Evolutionary conservation across 2,888 invertebrate genomes (phyloP).

Genomic region (Synanthedon andrenaeformis): DNA sequence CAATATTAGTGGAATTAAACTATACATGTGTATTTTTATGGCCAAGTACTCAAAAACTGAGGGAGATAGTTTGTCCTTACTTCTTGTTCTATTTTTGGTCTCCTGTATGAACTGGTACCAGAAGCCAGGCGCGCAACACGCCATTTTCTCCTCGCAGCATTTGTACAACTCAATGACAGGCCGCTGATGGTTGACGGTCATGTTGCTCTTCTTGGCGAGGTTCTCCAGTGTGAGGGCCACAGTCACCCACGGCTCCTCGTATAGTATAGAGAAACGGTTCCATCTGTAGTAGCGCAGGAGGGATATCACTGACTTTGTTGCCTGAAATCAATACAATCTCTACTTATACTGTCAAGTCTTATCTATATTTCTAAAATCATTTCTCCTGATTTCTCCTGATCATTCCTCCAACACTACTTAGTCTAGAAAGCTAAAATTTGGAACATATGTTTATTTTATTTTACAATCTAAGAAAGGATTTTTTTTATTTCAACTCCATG

Average conservation of each 20-base stretch:
- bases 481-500: too few species aligned
- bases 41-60: too few species aligned
- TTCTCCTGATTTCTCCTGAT: too few species aligned
- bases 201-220: slow-evolving; percentile 80
- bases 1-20: too few species aligned
- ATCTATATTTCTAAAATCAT: too few species aligned
- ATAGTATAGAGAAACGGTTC: slow-evolving; percentile 92
- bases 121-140: slow-evolving; percentile 82
- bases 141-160: slow-evolving; percentile 81
- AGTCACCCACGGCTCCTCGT: slow-evolving; percentile 83
- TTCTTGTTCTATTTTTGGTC: slow-evolving; percentile 87
- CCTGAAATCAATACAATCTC: slow-evolving; percentile 66
- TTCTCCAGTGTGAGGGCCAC: slow-evolving; percentile 85
- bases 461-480: too few species aligned
- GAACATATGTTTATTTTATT: too few species aligned
- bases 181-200: slow-evolving; percentile 85
- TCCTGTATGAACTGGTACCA: slow-evolving; percentile 89
- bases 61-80: slow-evolving; percentile 48
- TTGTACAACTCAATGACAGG: slow-evolving; percentile 78
- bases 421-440: too few species aligned
- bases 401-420: too few species aligned
- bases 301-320: slow-evolving; percentile 94
- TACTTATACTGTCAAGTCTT: background rate
- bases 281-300: slow-evolving; percentile 91
- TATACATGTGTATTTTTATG: too few species aligned